Percentiles rank a stretch among this genome's conserved stretches.
These are phyloP conservation scores for Habrosyne pyritoides DNA, from an alignment of 2,888 invertebrate genomes.

Conservation along the genomic window DNA sequence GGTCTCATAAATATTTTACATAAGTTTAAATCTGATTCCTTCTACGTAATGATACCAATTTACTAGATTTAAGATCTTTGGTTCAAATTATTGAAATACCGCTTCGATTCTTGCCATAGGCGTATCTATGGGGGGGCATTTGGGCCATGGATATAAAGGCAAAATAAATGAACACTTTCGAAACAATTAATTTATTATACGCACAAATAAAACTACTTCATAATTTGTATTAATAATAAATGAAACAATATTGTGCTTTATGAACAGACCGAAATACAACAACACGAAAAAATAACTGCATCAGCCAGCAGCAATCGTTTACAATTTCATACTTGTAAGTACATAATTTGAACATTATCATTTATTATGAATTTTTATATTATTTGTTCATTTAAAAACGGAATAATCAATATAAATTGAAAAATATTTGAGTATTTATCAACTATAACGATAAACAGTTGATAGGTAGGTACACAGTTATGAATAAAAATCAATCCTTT, in stretches of 20 bases:
- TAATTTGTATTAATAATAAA: not conserved
- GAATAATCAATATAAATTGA: no score
- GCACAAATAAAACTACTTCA: not conserved
- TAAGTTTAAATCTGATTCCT: no score
- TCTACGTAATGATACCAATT: no score
- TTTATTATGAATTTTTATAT: not conserved
- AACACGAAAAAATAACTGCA: not conserved
- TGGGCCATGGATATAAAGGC: not conserved
- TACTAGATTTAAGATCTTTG: no score
- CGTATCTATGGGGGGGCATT: no score
- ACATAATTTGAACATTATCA: not conserved
- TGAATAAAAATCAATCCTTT: no score
- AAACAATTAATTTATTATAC: slow-evolving; percentile 3
- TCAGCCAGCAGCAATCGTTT: not conserved
- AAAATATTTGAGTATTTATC: no score
- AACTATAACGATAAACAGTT: no score
- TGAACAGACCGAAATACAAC: not conserved
- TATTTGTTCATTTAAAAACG: not conserved
- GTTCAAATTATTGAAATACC: no score
- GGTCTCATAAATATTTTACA: no score
- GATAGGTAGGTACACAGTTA: no score
- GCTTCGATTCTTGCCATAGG: no score
- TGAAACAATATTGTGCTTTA: not conserved
- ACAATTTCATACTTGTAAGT: not conserved
- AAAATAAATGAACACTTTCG: not conserved